Base-by-base conservation (phyloP, 2,797 vertebrate species). In the Chanos chanos region DNA sequence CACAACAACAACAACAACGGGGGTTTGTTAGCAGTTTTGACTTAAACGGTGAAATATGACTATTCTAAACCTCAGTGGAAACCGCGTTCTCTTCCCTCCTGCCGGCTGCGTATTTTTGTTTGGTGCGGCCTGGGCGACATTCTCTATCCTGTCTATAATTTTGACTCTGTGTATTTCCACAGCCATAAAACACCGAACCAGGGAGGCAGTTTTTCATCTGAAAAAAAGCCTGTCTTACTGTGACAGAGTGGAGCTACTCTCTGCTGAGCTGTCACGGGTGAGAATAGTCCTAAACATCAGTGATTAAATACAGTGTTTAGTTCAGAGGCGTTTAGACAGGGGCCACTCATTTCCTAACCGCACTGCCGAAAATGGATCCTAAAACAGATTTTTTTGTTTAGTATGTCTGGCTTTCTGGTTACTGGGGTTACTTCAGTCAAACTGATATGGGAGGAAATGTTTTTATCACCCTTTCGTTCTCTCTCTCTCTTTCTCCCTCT, bases 121-220 rank as follows among this genome's bases (percentile, higher is more conserved):
- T 51, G 15, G 7, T 8, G 51, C 37, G 39, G 28, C 34, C 40
- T 7, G 15, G 9, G 52, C 5, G 22, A 48, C 64, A 51, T 45
- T 44, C 45, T 16, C 55, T 64, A n/a, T 67, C 60, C 51, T 64
- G 60, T 70, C 74, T 49, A 61, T 64, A 41, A 22, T 61, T 57
- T 58, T 51, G 8, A 37, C 45, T 47, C 55, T 21, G 22, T 60
- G 50, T 45, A 58, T 52, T 53, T 68, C 43, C 30, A 18, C 41
- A 56, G 36, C 48, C n/a, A 25, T 19, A 50, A 66, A 69, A 69
- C 57, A 28, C 61, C 36, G 41, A 27, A 66, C 70, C 59, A 33
- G 28, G 28, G 24, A 21, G 57, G 7, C 36, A 28, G 10, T 59
- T 51, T 68, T 47, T 27, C 41, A 48, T 24, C 64, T 21, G 40